Percentiles rank a stretch among this genome's conserved stretches.
Conservation (phyloP, 2,113 vertebrate species). For the Bubo bubo region DNA sequence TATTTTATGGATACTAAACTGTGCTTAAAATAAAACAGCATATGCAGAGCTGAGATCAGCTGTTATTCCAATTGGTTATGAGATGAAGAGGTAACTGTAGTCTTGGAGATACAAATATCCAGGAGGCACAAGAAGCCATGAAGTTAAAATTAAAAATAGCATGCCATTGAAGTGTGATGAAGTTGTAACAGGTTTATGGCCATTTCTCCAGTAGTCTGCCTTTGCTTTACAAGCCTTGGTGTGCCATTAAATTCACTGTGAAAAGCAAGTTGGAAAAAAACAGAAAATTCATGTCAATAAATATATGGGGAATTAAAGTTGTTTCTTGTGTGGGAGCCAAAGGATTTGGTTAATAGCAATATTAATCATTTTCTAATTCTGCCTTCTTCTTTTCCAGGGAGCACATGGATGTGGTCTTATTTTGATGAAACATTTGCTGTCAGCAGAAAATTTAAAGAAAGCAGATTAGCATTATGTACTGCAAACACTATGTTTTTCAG, state of each 20-base stretch:
- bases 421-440: neutral
- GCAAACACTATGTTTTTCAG: neutral
- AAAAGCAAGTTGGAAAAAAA: neutral
- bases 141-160: constrained; percentile 29
- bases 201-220: neutral
- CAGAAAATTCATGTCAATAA: constrained; percentile 6
- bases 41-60: neutral
- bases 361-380: constrained; percentile 34
- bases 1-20: neutral
- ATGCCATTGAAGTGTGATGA: neutral
- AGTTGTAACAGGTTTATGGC: constrained; percentile 8
- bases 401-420: neutral
- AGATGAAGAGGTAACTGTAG: neutral
- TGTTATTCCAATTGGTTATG: neutral
- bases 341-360: constrained; percentile 9
- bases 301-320: neutral
- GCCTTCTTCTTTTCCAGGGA: neutral
- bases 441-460: constrained; percentile 15
- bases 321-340: neutral
- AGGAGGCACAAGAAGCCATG: neutral
- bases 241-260: neutral
- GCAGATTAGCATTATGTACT: neutral
- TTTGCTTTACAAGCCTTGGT: neutral
- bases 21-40: constrained; percentile 20
- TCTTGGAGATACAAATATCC: neutral